Percentiles rank a stretch among this genome's conserved stretches.
Evolutionary conservation across 2,888 invertebrate species (phyloP).

Genomic region (Cheilosia grossa): DNA sequence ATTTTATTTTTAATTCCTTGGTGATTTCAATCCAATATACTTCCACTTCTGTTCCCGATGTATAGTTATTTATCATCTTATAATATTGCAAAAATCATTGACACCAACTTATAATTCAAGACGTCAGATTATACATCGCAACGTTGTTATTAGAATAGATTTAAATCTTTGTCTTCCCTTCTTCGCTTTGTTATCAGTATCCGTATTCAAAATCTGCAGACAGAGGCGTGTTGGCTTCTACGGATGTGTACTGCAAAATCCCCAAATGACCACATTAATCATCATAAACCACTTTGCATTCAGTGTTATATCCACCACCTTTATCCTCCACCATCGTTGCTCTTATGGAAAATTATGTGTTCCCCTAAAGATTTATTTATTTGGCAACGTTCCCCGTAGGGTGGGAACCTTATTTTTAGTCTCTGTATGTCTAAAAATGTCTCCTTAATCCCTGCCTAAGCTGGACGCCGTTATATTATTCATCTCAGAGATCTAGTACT

Average conservation of each 20-base stretch:
- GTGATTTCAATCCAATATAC: too few relatives aligned
- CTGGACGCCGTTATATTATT: conserved; percentile 18
- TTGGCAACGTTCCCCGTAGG: conserved; percentile 9
- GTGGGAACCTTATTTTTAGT: not conserved
- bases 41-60: too few relatives aligned
- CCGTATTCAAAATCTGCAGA: conserved; percentile 29
- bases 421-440: conserved; percentile 5
- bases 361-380: conserved; percentile 54
- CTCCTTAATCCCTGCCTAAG: conserved; percentile 22
- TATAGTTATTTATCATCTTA: not conserved
- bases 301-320: conserved; percentile 31
- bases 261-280: conserved; percentile 57
- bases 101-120: conserved; percentile 38
- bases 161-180: not conserved
- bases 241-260: conserved; percentile 15
- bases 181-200: not conserved
- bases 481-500: conserved; percentile 27
- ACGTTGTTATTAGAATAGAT: not conserved
- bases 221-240: conserved; percentile 25
- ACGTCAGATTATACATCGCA: conserved; percentile 18
- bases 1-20: too few relatives aligned
- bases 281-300: conserved; percentile 57
- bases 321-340: conserved; percentile 12
- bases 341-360: conserved; percentile 48
- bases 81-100: conserved; percentile 23